Evolutionary conservation across 2,113 vertebrate genomes (phyloP).

Genomic region (Chionomys nivalis): DNA sequence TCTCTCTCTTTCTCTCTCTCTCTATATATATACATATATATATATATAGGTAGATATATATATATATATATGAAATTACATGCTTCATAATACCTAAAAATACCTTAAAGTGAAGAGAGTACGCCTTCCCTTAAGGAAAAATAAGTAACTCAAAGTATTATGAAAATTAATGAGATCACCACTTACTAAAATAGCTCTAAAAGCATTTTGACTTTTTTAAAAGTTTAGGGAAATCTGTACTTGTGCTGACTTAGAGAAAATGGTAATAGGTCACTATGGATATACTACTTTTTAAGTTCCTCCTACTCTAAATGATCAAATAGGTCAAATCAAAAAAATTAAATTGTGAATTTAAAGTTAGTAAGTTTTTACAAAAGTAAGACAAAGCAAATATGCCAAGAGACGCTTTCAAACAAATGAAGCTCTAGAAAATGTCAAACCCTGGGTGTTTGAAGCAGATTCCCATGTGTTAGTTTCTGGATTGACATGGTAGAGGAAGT

Average conservation of each 20-base stretch:
- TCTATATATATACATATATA: neutral
- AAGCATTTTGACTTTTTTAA: constrained; percentile 40
- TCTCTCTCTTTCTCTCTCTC: neutral
- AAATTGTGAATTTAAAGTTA: constrained; percentile 4
- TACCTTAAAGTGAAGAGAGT: constrained; percentile 52
- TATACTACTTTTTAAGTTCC: constrained; percentile 23
- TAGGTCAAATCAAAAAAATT: neutral
- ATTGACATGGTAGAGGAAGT: neutral
- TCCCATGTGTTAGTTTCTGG: neutral
- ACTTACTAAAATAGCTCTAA: constrained; percentile 32
- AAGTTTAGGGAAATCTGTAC: constrained; percentile 50
- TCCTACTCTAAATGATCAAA: constrained; percentile 18
- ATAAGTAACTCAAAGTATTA: constrained; percentile 53
- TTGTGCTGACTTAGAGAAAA: constrained; percentile 40
- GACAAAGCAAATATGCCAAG: constrained; percentile 6
- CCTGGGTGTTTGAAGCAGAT: too few species aligned
- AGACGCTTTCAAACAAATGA: constrained; percentile 9
- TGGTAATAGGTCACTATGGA: neutral
- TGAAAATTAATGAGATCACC: constrained; percentile 62
- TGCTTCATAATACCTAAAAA: constrained; percentile 64
- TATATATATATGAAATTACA: neutral
- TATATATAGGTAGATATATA: neutral
- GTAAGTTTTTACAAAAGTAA: constrained; percentile 2
- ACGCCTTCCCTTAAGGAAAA: constrained; percentile 61
- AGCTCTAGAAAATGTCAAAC: neutral